Percentiles rank a stretch among this genome's conserved stretches.
phyloP scores from a whole-genome alignment of 2,888 invertebrate genomes.

The Drosophila meridiana region DNA sequence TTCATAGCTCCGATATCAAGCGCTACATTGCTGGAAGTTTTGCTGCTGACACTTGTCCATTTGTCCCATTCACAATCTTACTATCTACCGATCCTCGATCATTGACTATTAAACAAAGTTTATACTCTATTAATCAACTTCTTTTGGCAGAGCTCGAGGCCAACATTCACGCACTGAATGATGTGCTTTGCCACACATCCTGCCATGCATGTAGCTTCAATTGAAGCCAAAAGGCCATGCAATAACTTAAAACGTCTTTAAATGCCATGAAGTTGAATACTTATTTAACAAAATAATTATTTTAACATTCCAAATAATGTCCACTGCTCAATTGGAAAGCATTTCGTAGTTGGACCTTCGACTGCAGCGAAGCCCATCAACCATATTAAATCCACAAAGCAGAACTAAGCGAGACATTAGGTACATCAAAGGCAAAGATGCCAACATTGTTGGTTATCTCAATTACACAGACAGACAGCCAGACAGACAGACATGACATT shows the following conservation, averaged over 20 bases:
- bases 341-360: background rate
- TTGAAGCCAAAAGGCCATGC: background rate
- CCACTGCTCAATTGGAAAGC: background rate
- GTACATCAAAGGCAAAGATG: slow-evolving; percentile 22
- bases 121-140: too few relatives aligned
- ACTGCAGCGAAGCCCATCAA: background rate
- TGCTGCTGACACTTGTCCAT: too few relatives aligned
- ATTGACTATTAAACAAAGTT: too few relatives aligned
- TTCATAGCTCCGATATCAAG: too few relatives aligned
- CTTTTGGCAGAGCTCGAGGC: background rate
- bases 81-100: too few relatives aligned
- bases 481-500: background rate
- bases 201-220: background rate
- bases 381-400: background rate
- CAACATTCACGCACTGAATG: background rate
- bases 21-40: too few relatives aligned
- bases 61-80: too few relatives aligned
- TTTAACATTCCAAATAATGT: background rate
- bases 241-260: background rate
- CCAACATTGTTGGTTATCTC: background rate
- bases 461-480: background rate
- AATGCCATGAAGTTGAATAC: background rate
- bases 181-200: background rate
- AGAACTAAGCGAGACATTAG: background rate
- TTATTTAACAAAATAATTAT: background rate